Percentiles rank a stretch among this genome's conserved stretches.
phyloP scores from a whole-genome alignment of 2,797 vertebrate species.

The Diceros bicornis region DNA sequence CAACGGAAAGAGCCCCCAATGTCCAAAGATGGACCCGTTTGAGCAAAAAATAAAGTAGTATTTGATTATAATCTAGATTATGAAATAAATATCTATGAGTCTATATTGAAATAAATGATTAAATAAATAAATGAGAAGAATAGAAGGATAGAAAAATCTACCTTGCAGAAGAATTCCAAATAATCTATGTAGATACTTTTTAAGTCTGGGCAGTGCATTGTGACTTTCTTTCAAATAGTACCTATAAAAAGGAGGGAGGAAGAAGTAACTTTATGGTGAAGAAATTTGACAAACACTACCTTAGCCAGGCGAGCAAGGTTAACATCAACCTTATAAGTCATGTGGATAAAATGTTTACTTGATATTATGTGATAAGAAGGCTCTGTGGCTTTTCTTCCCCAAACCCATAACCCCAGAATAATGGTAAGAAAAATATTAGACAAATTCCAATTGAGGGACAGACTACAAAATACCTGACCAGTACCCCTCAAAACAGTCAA shows the following conservation, averaged over 20 bases:
- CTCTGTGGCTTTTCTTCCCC: not conserved
- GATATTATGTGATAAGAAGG: not conserved
- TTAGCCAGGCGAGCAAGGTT: not conserved
- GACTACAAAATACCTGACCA: not conserved
- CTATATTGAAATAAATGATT: not conserved
- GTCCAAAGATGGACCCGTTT: not conserved
- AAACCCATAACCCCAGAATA: not conserved
- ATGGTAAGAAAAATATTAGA: not conserved
- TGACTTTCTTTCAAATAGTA: not conserved
- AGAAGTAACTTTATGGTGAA: not conserved
- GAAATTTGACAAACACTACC: not conserved
- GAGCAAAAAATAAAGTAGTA: not conserved
- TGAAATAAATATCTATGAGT: too few species aligned
- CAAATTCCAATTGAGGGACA: not conserved
- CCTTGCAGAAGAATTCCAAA: not conserved
- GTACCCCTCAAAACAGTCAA: not conserved
- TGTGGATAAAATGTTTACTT: not conserved
- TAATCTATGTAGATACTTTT: not conserved
- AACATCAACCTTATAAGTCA: not conserved
- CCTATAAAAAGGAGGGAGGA: not conserved
- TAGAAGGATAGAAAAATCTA: not conserved
- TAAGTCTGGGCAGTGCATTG: not conserved
- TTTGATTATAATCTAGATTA: not conserved
- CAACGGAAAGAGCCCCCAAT: not conserved
- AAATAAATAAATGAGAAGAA: not conserved